Evolutionary conservation across 2,888 invertebrate species (phyloP).

Genomic region (Muscina levida): DNA sequence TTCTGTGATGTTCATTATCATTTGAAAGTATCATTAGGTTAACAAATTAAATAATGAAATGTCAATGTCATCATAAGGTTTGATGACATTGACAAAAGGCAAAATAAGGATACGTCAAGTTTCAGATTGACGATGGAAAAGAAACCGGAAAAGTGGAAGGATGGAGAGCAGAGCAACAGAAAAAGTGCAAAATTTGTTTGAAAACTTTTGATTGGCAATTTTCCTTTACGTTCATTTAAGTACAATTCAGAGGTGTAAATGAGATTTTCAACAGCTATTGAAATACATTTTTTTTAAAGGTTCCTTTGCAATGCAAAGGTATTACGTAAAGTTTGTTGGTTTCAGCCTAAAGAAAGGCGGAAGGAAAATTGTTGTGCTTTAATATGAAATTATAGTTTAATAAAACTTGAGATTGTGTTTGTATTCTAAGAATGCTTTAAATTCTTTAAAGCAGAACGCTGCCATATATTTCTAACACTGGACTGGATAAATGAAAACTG

Average conservation of each 20-base stretch:
- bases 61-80: slow-evolving; percentile 28
- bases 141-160: no score
- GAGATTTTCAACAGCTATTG: slow-evolving; percentile 8
- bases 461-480: no score
- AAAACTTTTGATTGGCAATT: slow-evolving; percentile 39
- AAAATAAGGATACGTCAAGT: background rate
- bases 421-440: no score
- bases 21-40: slow-evolving; percentile 24
- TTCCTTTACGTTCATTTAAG: background rate
- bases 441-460: no score
- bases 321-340: no score
- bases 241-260: slow-evolving; percentile 21
- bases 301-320: no score
- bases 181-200: slow-evolving; percentile 15
- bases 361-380: no score
- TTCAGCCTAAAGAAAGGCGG: no score
- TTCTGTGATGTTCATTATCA: slow-evolving; percentile 25
- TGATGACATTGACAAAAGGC: slow-evolving; percentile 8
- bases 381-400: no score
- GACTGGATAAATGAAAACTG: no score
- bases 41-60: slow-evolving; percentile 39
- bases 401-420: no score
- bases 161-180: background rate
- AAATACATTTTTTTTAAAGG: background rate
- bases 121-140: background rate